phyloP scores from a whole-genome alignment of 2,888 invertebrate genomes.

The Leistus spinibarbis region DNA sequence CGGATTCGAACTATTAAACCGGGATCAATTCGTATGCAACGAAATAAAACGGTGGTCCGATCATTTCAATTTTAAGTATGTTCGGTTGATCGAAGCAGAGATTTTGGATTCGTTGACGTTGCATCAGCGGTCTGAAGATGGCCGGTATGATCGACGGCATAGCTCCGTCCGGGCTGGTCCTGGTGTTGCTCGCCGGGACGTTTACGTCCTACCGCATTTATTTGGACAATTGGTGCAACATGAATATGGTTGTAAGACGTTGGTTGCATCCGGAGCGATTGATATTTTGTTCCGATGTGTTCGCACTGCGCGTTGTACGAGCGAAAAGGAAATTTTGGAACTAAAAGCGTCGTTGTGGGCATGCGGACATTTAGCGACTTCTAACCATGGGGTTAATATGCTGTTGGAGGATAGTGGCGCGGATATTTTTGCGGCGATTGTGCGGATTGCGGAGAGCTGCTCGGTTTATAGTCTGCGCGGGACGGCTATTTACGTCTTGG shows the following conservation, averaged over 20 bases:
- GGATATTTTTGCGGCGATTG: slow-evolving; percentile 58
- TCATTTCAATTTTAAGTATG: slow-evolving; percentile 82
- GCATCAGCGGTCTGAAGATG: slow-evolving; percentile 80
- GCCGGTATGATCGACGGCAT: slow-evolving; percentile 72
- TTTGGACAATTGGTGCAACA: slow-evolving; percentile 84
- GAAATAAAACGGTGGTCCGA: slow-evolving; percentile 82
- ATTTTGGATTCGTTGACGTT: slow-evolving; percentile 87
- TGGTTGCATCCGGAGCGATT: slow-evolving; percentile 52
- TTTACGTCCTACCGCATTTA: slow-evolving; percentile 74
- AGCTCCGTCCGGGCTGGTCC: slow-evolving; percentile 65
- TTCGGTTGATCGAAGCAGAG: slow-evolving; percentile 85
- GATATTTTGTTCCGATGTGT: slow-evolving; percentile 47
- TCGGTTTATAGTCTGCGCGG: slow-evolving; percentile 87
- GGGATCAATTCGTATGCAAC: slow-evolving; percentile 68
- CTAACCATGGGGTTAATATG: slow-evolving; percentile 75
- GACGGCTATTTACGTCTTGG: slow-evolving; percentile 87
- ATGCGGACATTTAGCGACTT: slow-evolving; percentile 80
- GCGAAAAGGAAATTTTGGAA: slow-evolving; percentile 73
- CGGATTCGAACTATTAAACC: slow-evolving; percentile 69
- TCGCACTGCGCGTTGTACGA: slow-evolving; percentile 60
- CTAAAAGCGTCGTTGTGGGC: slow-evolving; percentile 92
- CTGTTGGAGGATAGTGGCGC: slow-evolving; percentile 59
- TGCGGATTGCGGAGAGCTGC: slow-evolving; percentile 77
- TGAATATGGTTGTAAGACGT: slow-evolving; percentile 62
- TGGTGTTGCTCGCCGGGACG: slow-evolving; percentile 59